These are phyloP conservation scores for Chelonoidis abingdonii DNA, from an alignment of 2,113 vertebrate genomes.

Conservation along the genomic window DNA sequence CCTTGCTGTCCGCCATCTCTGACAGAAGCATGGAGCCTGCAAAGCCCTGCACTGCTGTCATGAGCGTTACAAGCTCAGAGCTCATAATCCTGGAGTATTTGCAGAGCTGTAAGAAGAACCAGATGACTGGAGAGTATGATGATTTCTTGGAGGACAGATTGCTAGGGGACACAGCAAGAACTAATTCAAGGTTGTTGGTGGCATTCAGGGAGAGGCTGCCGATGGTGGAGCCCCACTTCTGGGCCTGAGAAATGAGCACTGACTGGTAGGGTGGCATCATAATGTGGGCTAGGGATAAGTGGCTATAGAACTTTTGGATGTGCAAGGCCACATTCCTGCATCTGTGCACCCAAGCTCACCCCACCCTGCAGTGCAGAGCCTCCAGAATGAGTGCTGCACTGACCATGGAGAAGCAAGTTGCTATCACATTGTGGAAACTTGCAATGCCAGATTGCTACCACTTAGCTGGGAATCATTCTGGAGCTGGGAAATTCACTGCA, in stretches of 20 bases:
- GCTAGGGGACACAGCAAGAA: neutral
- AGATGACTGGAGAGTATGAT: no score
- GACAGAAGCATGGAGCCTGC: no score
- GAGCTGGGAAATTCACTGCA: neutral
- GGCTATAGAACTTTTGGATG: neutral
- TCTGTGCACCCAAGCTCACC: neutral
- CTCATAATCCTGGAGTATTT: no score
- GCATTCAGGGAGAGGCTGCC: neutral
- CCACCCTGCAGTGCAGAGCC: neutral
- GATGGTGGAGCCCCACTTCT: neutral
- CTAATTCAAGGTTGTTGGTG: neutral
- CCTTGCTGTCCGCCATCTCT: no score
- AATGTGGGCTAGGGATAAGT: neutral
- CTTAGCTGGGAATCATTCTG: neutral
- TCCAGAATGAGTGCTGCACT: neutral
- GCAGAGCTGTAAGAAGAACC: no score
- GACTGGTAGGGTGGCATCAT: neutral
- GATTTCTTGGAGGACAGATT: no score
- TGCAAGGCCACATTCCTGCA: neutral
- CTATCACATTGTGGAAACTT: neutral
- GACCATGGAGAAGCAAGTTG: neutral
- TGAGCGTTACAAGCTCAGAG: no score
- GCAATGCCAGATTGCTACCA: neutral
- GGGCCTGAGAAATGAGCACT: neutral
- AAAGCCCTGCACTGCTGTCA: no score